phyloP scores from a whole-genome alignment of 2,888 invertebrate species.

The Villa cingulata region DNA sequence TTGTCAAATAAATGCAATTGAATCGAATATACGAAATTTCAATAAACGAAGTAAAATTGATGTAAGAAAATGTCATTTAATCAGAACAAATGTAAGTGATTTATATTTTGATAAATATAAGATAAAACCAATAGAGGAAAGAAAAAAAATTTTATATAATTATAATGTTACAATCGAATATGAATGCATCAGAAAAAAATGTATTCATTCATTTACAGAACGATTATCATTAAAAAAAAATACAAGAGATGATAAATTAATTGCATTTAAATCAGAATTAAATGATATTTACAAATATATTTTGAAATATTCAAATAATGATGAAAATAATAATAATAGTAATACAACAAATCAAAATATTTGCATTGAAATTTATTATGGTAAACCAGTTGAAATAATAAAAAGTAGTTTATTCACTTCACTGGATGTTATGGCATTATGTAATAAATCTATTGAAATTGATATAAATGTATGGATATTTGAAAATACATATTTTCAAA shows the following conservation, averaged over 20 bases:
- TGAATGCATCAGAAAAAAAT: slow-evolving; percentile 38
- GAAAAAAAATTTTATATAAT: slow-evolving; percentile 40
- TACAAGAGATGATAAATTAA: slow-evolving; percentile 38
- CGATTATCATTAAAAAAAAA: slow-evolving; percentile 39
- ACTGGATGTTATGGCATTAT: slow-evolving; percentile 1
- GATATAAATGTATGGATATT: not conserved
- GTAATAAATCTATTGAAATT: not conserved
- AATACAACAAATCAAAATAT: slow-evolving; percentile 9
- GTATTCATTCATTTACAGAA: slow-evolving; percentile 45
- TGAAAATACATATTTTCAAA: not conserved
- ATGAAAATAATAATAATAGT: not conserved
- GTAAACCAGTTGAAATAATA: slow-evolving; percentile 18
- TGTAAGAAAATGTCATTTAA: slow-evolving; percentile 32
- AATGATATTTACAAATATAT: slow-evolving; percentile 33
- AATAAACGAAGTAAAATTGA: slow-evolving; percentile 18
- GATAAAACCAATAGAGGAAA: slow-evolving; percentile 39
- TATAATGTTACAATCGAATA: slow-evolving; percentile 38
- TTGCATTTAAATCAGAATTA: slow-evolving; percentile 37
- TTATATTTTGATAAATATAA: slow-evolving; percentile 47
- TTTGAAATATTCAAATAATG: not conserved
- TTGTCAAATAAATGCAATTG: slow-evolving; percentile 52
- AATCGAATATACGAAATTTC: slow-evolving; percentile 47
- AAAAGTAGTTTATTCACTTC: slow-evolving; percentile 25
- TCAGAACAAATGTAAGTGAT: slow-evolving; percentile 40
- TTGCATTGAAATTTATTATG: slow-evolving; percentile 17